A percentile compares a stretch with the other conserved stretches of the same genome.
These are phyloP conservation scores for Brachionichthys hirsutus DNA, from an alignment of 2,113 vertebrate species.

Conservation along the genomic window DNA sequence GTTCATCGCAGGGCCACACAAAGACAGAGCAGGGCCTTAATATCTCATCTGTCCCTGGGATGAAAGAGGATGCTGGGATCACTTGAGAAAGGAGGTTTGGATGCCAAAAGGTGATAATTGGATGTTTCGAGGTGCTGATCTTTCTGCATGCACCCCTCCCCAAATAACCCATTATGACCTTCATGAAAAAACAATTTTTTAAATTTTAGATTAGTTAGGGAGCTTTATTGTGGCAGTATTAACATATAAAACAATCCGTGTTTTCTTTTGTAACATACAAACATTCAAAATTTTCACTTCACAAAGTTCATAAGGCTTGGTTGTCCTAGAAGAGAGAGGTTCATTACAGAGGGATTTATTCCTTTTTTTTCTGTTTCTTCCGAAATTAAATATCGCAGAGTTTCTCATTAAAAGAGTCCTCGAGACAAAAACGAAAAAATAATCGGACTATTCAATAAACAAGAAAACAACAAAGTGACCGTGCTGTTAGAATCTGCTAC, in stretches of 20 bases:
- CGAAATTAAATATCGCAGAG: constrained; percentile 84
- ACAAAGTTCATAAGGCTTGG: constrained; percentile 96
- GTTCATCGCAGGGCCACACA: too few species aligned
- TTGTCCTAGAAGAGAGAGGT: constrained; percentile 82
- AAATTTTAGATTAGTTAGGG: constrained; percentile 77
- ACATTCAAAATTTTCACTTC: constrained; percentile 90
- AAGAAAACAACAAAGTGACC: constrained; percentile 78
- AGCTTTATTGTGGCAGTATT: constrained; percentile 91
- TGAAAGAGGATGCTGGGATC: too few species aligned
- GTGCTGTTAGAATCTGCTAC: constrained; percentile 80
- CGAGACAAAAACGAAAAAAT: constrained; percentile 74
- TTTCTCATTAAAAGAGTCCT: constrained; percentile 84
- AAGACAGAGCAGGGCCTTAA: too few species aligned
- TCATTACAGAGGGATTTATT: constrained; percentile 56
- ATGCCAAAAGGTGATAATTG: too few species aligned
- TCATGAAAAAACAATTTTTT: background rate
- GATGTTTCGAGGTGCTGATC: background rate
- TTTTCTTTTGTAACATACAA: constrained; percentile 90
- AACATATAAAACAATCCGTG: constrained; percentile 96
- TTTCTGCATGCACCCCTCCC: background rate
- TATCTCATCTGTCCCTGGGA: too few species aligned
- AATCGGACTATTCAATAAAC: constrained; percentile 45
- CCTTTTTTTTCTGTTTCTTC: constrained; percentile 35
- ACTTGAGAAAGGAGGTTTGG: too few species aligned
- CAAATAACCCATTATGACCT: too few species aligned